Evolutionary conservation across 2,888 invertebrate genomes (phyloP), one percentile per base, ranked within the genome.

Genomic region (Drosophila kanekoi): DNA sequence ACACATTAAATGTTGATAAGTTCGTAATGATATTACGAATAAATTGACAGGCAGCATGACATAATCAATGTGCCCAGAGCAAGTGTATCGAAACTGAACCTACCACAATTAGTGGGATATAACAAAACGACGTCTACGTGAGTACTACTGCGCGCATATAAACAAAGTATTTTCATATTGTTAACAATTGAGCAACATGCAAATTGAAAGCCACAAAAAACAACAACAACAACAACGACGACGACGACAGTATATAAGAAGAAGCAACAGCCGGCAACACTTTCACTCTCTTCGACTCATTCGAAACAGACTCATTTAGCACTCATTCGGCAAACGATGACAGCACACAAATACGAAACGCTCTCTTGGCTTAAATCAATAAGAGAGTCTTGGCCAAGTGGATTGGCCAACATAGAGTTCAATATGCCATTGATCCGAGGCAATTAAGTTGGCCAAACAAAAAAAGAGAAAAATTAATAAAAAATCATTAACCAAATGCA

Each of bases 101-200:
- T 80, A 88, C 83, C 78, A 37, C 87, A 85, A 88, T 74, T 72
- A 78, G 64, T 61, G 63, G 63, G 43, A 52, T 45, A 38, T 45
- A 45, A 28, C 43, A 44, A 56, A 68, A 52, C 49, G 44, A 41
- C 37, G 18, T 60, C 10, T 44, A 52, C 62, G 64, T 70, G 63
- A 62, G 18, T 13, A 43, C 32, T 35, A 20, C n/a, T 23, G 20
- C 18, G 6, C 44, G 35, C 35, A 49, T 40, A 41, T 40, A 57
- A 63, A 60, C 53, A 37, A 37, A 69, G 58, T 61, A 64, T 52
- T 64, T 45, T 72, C 35, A 44, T 53, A 52, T 61, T 67, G 65
- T 72, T 64, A 76, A 48, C 49, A 60, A 65, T 81, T 76, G 67
- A 64, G 79, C 70, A 81, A 81, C 68, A 72, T 77, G 77, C 72